A percentile compares a stretch with the other conserved stretches of the same genome.
These are phyloP conservation scores for Drosophila sp. DNA, from an alignment of 1,140 invertebrate genomes.

Conservation along the genomic window DNA sequence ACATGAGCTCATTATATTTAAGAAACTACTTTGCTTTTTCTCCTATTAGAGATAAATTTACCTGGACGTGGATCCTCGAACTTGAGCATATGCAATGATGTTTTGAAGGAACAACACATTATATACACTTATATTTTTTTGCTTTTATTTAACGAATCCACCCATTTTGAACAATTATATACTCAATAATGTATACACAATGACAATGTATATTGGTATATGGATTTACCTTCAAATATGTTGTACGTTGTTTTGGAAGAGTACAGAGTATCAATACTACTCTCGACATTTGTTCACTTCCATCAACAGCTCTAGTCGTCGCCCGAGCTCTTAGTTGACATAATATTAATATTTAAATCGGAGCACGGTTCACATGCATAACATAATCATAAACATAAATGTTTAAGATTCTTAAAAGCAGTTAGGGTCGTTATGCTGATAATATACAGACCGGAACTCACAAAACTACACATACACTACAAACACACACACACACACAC, in stretches of 20 bases:
- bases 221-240: not conserved
- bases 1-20: not conserved
- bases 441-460: constrained; percentile 2
- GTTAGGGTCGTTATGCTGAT: constrained; percentile 9
- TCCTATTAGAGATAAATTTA: not conserved
- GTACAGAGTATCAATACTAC: not conserved
- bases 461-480: not conserved
- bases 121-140: not conserved
- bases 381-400: constrained; percentile 16
- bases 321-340: constrained; percentile 25
- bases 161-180: not conserved
- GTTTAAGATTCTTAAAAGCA: constrained; percentile 7
- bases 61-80: not conserved
- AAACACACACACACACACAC: not conserved
- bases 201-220: too few species aligned
- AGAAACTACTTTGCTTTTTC: not conserved
- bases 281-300: constrained; percentile 1
- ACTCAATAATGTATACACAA: not conserved
- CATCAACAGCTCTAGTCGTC: constrained; percentile 36
- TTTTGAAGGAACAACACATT: not conserved
- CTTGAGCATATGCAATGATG: too few species aligned
- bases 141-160: not conserved
- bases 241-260: constrained; percentile 11
- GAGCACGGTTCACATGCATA: constrained; percentile 13
- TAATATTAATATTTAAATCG: not conserved